Evolutionary conservation across 2,797 vertebrate species (phyloP).

Genomic region (Coccyzus lansbergi): DNA sequence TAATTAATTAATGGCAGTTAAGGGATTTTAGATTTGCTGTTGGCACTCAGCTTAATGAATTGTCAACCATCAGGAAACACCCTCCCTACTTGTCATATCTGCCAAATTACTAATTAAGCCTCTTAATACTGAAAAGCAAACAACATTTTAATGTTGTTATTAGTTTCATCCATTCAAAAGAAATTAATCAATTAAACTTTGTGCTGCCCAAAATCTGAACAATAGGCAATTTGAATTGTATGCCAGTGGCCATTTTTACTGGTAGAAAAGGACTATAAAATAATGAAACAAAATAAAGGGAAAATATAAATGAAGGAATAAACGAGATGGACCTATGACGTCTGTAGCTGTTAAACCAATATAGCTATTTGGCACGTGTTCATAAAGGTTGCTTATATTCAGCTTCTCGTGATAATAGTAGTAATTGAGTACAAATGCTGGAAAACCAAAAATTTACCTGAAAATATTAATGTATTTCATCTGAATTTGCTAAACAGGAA

Average conservation of each 20-base stretch:
- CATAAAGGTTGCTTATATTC: background rate
- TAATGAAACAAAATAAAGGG: background rate
- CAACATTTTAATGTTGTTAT: background rate
- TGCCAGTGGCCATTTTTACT: background rate
- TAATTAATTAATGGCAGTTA: slow-evolving; percentile 47
- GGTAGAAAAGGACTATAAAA: background rate
- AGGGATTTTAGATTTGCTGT: slow-evolving; percentile 37
- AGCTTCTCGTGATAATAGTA: background rate
- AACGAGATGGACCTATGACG: background rate
- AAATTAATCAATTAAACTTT: background rate
- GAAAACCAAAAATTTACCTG: background rate
- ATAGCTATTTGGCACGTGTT: accelerated
- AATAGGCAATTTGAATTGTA: background rate
- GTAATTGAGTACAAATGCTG: background rate
- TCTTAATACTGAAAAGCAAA: background rate
- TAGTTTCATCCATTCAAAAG: background rate
- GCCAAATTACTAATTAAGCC: slow-evolving; percentile 32
- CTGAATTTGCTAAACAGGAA: background rate
- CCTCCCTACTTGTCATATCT: slow-evolving; percentile 25
- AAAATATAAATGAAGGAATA: background rate
- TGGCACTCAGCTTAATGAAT: slow-evolving; percentile 19
- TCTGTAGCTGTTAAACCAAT: background rate
- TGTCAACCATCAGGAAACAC: slow-evolving; percentile 31
- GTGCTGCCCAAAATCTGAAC: background rate
- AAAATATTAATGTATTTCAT: background rate